phyloP scores from a whole-genome alignment of 1,140 invertebrate species.

The Sitodiplosis mosellana region DNA sequence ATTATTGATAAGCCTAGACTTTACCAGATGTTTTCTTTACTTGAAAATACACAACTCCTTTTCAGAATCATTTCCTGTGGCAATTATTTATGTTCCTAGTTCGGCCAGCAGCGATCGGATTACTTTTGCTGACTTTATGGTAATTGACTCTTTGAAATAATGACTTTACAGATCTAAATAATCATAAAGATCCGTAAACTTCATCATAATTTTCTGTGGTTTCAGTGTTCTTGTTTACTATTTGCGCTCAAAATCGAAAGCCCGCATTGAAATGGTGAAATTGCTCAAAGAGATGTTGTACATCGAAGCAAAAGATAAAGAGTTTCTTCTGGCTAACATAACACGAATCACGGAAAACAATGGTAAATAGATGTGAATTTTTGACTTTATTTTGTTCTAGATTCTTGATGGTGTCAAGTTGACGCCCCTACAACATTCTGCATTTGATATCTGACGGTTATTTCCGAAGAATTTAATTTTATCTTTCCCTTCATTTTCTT shows the following conservation, averaged over 20 bases:
- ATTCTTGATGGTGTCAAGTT: too few relatives aligned
- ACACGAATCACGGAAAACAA: slow-evolving; percentile 8
- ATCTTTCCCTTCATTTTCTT: too few relatives aligned
- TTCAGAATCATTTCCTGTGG: slow-evolving; percentile 22
- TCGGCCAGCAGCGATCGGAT: slow-evolving; percentile 29
- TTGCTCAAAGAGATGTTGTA: slow-evolving; percentile 47
- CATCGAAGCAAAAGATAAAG: slow-evolving; percentile 52
- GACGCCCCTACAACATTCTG: too few relatives aligned
- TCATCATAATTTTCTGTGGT: slow-evolving; percentile 13
- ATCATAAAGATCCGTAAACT: background rate
- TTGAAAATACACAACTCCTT: background rate
- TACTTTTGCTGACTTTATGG: slow-evolving; percentile 27
- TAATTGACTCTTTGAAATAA: background rate
- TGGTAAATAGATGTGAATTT: background rate
- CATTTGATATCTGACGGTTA: too few relatives aligned
- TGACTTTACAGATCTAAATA: background rate
- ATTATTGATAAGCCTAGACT: background rate
- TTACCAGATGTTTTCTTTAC: background rate
- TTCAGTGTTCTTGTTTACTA: slow-evolving; percentile 43
- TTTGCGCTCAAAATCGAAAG: slow-evolving; percentile 38
- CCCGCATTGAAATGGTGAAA: slow-evolving; percentile 39
- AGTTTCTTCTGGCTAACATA: slow-evolving; percentile 45
- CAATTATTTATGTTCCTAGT: slow-evolving; percentile 24
- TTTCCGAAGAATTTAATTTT: too few relatives aligned
- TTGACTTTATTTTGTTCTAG: too few relatives aligned